phyloP scores from a whole-genome alignment of 2,797 vertebrate genomes.

The Argya squamiceps region DNA sequence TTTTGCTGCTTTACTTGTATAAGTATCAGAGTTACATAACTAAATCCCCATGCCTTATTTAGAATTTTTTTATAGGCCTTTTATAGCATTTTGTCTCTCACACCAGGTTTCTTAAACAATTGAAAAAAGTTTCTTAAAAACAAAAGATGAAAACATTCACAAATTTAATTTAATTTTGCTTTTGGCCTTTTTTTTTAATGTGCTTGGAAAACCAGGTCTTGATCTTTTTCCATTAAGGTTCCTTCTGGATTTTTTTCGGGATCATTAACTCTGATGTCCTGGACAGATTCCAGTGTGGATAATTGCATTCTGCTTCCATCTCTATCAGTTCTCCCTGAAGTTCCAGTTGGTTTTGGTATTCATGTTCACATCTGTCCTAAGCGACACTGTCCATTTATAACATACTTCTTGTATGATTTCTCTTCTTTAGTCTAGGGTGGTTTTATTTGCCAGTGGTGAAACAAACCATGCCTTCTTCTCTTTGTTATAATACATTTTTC shows the following conservation, averaged over 20 bases:
- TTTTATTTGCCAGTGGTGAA: background rate
- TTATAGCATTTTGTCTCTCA: background rate
- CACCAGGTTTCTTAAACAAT: background rate
- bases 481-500: background rate
- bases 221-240: background rate
- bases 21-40: background rate
- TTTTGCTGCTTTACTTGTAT: background rate
- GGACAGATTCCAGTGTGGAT: slow-evolving; percentile 6
- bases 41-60: background rate
- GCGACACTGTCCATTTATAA: background rate
- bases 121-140: background rate
- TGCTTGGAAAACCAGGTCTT: background rate
- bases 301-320: background rate
- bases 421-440: background rate
- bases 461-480: background rate
- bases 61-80: background rate
- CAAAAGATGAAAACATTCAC: background rate
- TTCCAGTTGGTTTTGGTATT: background rate
- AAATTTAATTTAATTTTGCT: background rate
- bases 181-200: background rate
- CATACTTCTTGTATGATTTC: background rate
- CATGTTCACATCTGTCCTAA: slow-evolving; percentile 30
- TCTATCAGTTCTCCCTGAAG: background rate
- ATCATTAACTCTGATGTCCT: slow-evolving; percentile 6
- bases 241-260: background rate